Conservation (phyloP, 2,888 invertebrate genomes). For the Syritta pipiens region DNA sequence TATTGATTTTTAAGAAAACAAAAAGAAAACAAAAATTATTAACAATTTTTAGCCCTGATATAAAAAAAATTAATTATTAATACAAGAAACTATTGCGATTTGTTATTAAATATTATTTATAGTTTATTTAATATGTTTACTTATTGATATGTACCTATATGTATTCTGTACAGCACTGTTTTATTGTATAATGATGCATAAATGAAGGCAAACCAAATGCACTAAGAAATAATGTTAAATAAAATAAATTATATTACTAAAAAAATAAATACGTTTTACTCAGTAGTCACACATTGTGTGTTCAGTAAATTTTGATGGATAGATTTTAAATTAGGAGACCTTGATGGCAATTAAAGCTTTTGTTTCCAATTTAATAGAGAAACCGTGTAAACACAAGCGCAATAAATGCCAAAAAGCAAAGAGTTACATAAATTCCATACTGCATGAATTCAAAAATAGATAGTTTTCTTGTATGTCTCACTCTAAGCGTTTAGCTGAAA, state of each 20-base stretch:
- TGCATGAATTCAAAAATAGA: no score
- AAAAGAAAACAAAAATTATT: background rate
- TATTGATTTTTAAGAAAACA: conserved; percentile 34
- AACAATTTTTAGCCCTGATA: background rate
- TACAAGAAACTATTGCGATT: background rate
- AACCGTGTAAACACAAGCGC: no score
- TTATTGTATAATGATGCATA: conserved; percentile 65
- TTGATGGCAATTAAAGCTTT: no score
- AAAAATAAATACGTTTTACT: background rate
- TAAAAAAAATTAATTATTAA: background rate
- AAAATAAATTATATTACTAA: conserved; percentile 58
- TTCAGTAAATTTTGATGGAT: no score
- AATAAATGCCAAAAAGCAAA: no score
- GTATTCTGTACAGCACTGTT: conserved; percentile 68
- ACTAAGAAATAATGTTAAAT: conserved; percentile 67
- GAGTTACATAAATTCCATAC: no score
- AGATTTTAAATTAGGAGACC: no score
- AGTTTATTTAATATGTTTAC: conserved; percentile 42
- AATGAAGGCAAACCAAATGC: conserved; percentile 43
- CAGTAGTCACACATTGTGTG: background rate
- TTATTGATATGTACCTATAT: conserved; percentile 46
- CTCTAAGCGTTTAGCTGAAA: no score
- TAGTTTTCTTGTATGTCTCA: no score
- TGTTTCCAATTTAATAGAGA: no score
- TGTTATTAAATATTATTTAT: conserved; percentile 45